Evolutionary conservation across 2,888 invertebrate genomes (phyloP), one percentile per base, ranked within the genome.

Genomic region (Lithodes maja): DNA sequence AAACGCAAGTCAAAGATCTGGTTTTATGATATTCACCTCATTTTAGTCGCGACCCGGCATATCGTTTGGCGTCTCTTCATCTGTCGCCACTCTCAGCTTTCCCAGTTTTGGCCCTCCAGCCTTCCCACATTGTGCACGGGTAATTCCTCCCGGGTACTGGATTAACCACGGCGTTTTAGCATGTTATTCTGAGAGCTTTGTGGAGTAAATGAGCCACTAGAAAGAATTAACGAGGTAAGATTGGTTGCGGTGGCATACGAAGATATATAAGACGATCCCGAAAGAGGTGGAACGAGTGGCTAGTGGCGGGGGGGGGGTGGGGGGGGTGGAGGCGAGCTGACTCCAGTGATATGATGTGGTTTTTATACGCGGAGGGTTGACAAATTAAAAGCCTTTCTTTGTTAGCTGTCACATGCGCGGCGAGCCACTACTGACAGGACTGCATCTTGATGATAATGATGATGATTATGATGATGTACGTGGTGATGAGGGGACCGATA

Each of bases 381-480:
- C 87, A 83, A 86, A 87, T 87, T 87, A 87, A 87, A 87, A 87
- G 87, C 82, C 82, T 82, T 87, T 87, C 87, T 87, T 87, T 87
- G 87, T 87, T 87, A 87, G 82, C 87, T 87, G 87, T 87, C 87
- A 85, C 85, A 85, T 85, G 79, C 77, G 85, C 79, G 69, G 15
- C 69, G 81, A 83, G 83, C 81, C 87, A 50, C 17, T 33, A 77
- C 77, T 87, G 87, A 87, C 82, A 77, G 69, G 82, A 75, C 68
- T 82, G 87, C 87, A 87, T 83, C 81, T 81, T 87, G 87, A 82
- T 77, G 82, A 87, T 87, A 83, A 87, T 87, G 74, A 86, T 86
- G 87, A 87, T 87, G 87, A 87, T 83, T 77, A 82, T 87, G 82
- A 87, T 77, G 75, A 87, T 83, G 87, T 74, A 54, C 87, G 82